Percentiles rank a stretch among this genome's conserved stretches.
phyloP scores from a whole-genome alignment of 2,797 vertebrate species.

The Acipenser transmontanus region DNA sequence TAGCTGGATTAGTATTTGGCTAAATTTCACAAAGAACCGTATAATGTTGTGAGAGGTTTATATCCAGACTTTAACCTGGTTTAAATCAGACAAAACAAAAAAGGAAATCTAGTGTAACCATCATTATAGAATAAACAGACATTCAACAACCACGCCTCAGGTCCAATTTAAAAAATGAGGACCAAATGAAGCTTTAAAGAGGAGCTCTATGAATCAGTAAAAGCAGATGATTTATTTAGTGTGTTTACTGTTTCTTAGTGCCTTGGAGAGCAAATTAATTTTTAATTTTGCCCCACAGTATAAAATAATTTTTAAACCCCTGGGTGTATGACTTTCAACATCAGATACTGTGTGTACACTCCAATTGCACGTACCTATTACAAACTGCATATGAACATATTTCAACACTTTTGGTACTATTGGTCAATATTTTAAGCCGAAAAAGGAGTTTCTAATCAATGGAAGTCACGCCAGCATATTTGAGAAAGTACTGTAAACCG shows the following conservation, averaged over 20 bases:
- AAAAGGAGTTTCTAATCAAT: too few species aligned
- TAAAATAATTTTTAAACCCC: constrained; percentile 31
- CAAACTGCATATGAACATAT: too few species aligned
- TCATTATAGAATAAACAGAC: constrained; percentile 48
- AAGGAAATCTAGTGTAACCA: constrained; percentile 58
- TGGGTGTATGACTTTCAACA: constrained; percentile 39
- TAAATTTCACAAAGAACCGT: too few species aligned
- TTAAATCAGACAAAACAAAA: constrained; percentile 30
- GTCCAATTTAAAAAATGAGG: constrained; percentile 46
- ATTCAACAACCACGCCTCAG: constrained; percentile 42
- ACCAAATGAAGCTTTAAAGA: constrained; percentile 46
- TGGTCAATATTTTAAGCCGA: too few species aligned
- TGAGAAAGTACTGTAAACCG: too few species aligned
- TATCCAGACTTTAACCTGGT: constrained; percentile 35
- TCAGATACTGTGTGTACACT: constrained; percentile 36
- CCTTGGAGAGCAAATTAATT: constrained; percentile 65
- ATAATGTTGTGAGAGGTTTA: too few species aligned
- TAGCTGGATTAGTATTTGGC: too few species aligned
- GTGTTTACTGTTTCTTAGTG: constrained; percentile 55
- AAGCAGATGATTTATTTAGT: constrained; percentile 59
- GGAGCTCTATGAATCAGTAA: constrained; percentile 43
- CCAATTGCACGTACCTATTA: too few species aligned
- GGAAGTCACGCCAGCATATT: too few species aligned
- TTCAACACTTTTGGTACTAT: too few species aligned
- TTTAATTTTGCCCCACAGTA: constrained; percentile 43